Conservation (phyloP, 2,888 invertebrate genomes). For the Sphaerophoria rueppellii region DNA sequence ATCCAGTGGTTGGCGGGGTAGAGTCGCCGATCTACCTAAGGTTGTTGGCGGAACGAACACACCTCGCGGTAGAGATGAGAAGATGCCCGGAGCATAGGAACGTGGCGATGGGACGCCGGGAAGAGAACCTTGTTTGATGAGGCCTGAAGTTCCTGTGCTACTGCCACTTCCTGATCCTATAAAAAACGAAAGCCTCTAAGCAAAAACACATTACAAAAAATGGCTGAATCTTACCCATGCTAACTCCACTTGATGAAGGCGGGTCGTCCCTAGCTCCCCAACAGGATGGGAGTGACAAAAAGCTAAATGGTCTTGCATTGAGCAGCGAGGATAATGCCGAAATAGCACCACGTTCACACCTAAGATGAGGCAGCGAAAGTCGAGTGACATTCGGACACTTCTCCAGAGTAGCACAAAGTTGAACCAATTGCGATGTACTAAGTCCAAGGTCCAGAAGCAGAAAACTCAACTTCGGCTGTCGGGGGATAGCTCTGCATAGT, state of each 20-base stretch:
- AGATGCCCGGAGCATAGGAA: conserved; percentile 80
- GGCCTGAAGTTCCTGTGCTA: conserved; percentile 81
- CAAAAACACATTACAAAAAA: background rate
- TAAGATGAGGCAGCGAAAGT: conserved; percentile 84
- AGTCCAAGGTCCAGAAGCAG: conserved; percentile 84
- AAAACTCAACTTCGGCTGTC: conserved; percentile 81
- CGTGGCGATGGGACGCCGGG: conserved; percentile 78
- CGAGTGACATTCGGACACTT: conserved; percentile 83
- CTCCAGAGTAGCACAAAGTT: conserved; percentile 83
- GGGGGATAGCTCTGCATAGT: conserved; percentile 80
- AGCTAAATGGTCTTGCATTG: conserved; percentile 82
- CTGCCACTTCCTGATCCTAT: conserved; percentile 82
- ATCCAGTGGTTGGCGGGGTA: conserved; percentile 83
- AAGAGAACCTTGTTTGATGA: conserved; percentile 78
- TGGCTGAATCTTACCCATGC: conserved; percentile 81
- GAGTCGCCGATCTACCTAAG: conserved; percentile 82
- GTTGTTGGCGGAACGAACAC: conserved; percentile 82
- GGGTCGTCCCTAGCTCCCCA: conserved; percentile 83
- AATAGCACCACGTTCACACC: conserved; percentile 84
- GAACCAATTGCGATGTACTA: conserved; percentile 83
- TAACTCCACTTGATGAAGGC: conserved; percentile 83
- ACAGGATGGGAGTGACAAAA: conserved; percentile 83
- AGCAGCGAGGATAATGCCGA: conserved; percentile 83
- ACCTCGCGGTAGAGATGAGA: conserved; percentile 83
- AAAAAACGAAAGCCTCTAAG: background rate